Evolutionary conservation across 2,888 invertebrate genomes (phyloP), one percentile per base, ranked within the genome.

Genomic region (Chalcis sispes): DNA sequence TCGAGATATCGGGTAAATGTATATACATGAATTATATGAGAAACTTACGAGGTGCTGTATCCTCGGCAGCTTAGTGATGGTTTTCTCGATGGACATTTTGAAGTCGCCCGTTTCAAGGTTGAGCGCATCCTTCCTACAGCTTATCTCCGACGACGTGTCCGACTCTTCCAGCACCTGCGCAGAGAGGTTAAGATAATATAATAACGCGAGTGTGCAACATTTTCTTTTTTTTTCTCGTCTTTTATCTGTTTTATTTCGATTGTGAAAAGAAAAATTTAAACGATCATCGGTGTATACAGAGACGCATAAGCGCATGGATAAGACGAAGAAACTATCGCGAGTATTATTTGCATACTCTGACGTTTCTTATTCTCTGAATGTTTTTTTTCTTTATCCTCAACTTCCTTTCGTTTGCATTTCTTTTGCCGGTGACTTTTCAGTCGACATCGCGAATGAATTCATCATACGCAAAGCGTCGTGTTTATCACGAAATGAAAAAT

Each of bases 71-170:
- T 89, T 88, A 56, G 88, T 89, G 80, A 88, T 87, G 74, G 88
- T 85, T 78, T 88, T 88, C 79, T 88, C 88, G 75, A 88, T 86
- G 65, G 88, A 86, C 79, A 86, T 87, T 81, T 88, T 88, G 80
- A 87, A 88, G 80, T 88, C 87, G 40, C 87, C 87, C 50, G 85
- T 88, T 80, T 88, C 88, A 48, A 88, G 86, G 83, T 87, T 88
- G 77, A 88, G 83, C 70, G 87, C 87, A 77, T 88, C 87, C 81
- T 88, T 88, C 80, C 87, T 89, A 83, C 89, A 89, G 81, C 89
- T 89, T 85, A 89, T 88, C 84, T 90, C 90, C 65, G 90, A 90
- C 80, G 90, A 90, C 81, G 90, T 89, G 81, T 90, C 90, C 48
- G 90, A 90, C 83, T 90, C 90, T 79, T 90, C 90, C 79, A 90